Evolutionary conservation across 2,888 invertebrate species (phyloP), one percentile per base, ranked within the genome.

Genomic region (Tinea semifulvella): DNA sequence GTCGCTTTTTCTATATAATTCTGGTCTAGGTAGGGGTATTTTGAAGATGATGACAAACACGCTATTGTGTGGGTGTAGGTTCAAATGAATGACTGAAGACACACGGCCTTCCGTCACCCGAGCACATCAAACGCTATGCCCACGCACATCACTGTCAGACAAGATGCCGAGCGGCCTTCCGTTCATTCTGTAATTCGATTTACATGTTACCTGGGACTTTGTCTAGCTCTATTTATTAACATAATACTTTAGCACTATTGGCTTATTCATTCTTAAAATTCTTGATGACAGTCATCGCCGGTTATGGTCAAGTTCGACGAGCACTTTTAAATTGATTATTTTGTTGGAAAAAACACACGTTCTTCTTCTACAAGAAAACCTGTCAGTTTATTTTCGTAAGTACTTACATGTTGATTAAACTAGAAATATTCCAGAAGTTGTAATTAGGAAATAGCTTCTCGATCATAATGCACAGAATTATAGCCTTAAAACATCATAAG

Each of bases 51-150:
- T 36, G 36, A 36, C 36, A 36, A 31, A 36, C 18, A 36, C 4
- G 18, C 36, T 18, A 18, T 36, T 3, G 36, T 36, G 36, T 36
- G 10, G 36, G 36, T 18, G 36, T 36, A 18, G 18, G 36, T 36
- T 36, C 36, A 36, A 36, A 36, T 36, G 36, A 40, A 40, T 40
- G 40, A 40, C 18, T n/a, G 40, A 40, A 40, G 40, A 40, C 31
- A 31, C 11, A 5, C 40, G 40, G 40, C 40, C 40, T 40, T 40
- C 40, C 22, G 40, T 18, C 18, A 18, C 19, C 3, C 18, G 36
- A 36, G 36, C n/a, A 40, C 40, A 40, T 40, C 40, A 40, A 40
- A 40, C 14, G 40, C 2, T 40, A 22, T 22, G 22, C 40, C 40
- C 40, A 40, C 40, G 40, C 40, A 11, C 19, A 38, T 38, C 38